Evolutionary conservation across 1,140 invertebrate genomes (phyloP).

Genomic region (Drosophila sp.): DNA sequence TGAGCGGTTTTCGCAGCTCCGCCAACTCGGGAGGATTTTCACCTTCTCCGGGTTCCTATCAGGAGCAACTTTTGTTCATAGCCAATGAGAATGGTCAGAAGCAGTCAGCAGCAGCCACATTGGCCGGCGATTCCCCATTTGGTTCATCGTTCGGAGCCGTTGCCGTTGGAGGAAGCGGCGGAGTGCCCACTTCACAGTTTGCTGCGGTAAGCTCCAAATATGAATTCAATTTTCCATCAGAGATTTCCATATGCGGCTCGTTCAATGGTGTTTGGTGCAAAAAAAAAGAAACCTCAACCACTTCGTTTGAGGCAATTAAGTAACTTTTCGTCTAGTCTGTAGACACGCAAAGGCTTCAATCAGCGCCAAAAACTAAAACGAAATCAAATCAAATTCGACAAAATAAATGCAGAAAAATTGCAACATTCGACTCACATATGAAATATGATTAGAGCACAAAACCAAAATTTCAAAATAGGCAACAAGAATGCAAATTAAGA

Average conservation of each 20-base stretch:
- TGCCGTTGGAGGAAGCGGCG: background rate
- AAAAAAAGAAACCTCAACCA: constrained; percentile 14
- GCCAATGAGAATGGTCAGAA: constrained; percentile 69
- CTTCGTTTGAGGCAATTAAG: constrained; percentile 58
- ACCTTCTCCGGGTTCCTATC: constrained; percentile 72
- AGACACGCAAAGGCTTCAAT: constrained; percentile 58
- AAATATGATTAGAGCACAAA: constrained; percentile 35
- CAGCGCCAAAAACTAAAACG: constrained; percentile 55
- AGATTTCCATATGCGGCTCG: constrained; percentile 48
- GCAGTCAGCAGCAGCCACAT: constrained; percentile 33
- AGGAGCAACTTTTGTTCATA: constrained; percentile 77
- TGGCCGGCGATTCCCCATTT: constrained; percentile 45
- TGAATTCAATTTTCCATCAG: constrained; percentile 44
- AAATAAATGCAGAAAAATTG: constrained; percentile 44
- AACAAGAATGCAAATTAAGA: constrained; percentile 24
- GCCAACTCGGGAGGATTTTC: constrained; percentile 45
- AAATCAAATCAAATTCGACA: constrained; percentile 66
- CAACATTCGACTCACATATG: constrained; percentile 53
- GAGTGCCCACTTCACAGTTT: constrained; percentile 58
- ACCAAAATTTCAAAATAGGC: constrained; percentile 33
- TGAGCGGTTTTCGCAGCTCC: constrained; percentile 38
- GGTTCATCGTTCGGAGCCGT: constrained; percentile 53
- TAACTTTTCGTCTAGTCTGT: constrained; percentile 38
- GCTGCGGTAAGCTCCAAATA: constrained; percentile 65
- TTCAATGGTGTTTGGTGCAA: background rate